Percentiles rank a stretch among this genome's conserved stretches.
phyloP scores from a whole-genome alignment of 2,888 invertebrate genomes.

The Rhagonycha lutea region DNA sequence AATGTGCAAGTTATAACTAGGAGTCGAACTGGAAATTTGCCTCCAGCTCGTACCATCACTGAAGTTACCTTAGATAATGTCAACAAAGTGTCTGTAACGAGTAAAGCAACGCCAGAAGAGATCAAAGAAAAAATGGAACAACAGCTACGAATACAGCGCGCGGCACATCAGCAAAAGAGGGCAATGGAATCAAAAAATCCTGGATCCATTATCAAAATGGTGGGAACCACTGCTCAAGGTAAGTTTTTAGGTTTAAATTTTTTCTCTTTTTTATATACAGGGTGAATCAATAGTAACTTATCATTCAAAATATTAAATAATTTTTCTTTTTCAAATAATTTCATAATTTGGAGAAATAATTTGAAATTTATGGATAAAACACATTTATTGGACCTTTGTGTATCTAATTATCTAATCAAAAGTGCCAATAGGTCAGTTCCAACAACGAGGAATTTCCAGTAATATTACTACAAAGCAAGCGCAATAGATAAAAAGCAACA shows the following conservation, averaged over 20 bases:
- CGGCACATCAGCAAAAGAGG: constrained; percentile 87
- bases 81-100: constrained; percentile 56
- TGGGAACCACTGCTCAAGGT: constrained; percentile 63
- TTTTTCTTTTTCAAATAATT: too few species aligned
- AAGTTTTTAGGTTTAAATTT: constrained; percentile 24
- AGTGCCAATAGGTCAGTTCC: too few species aligned
- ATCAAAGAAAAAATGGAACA: constrained; percentile 91
- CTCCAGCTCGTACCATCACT: constrained; percentile 54
- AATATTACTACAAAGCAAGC: too few species aligned
- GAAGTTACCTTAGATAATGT: constrained; percentile 45
- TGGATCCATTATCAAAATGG: constrained; percentile 60
- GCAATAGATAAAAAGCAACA: too few species aligned
- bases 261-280: background rate
- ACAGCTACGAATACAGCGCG: constrained; percentile 83
- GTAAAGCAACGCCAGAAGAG: constrained; percentile 70
- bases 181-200: constrained; percentile 64
- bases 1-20: constrained; percentile 78
- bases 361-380: too few species aligned
- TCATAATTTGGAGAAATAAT: too few species aligned
- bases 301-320: background rate
- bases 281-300: background rate
- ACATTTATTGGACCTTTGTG: too few species aligned
- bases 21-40: constrained; percentile 76
- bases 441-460: too few species aligned
- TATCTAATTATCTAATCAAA: too few species aligned